phyloP scores from a whole-genome alignment of 2,888 invertebrate genomes.

The Euproctis similis region DNA sequence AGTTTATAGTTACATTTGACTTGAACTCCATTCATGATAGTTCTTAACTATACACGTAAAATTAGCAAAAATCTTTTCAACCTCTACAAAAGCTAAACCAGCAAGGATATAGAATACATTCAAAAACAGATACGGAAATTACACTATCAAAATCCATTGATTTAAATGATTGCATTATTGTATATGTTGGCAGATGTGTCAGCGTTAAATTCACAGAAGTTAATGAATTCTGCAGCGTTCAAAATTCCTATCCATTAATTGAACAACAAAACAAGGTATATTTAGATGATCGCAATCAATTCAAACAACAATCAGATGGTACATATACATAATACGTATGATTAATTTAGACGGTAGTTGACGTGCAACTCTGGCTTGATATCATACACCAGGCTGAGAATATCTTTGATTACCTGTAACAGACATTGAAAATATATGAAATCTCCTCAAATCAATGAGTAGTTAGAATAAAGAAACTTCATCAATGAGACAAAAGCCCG shows the following conservation, averaged over 20 bases:
- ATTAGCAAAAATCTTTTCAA: neutral
- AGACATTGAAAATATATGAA: constrained; percentile 9
- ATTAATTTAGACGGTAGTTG: constrained; percentile 81
- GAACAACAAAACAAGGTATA: constrained; percentile 46
- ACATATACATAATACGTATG: constrained; percentile 10
- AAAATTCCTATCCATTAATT: constrained; percentile 23
- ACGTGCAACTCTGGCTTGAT: constrained; percentile 95
- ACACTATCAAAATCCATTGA: constrained; percentile 16
- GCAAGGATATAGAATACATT: too few relatives aligned
- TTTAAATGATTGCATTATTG: constrained; percentile 17
- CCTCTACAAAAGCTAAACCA: too few relatives aligned
- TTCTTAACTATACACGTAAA: too few relatives aligned
- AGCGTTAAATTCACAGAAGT: too few relatives aligned
- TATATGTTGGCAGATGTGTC: constrained; percentile 9
- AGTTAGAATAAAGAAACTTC: neutral
- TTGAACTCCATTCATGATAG: too few relatives aligned
- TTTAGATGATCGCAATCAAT: constrained; percentile 32
- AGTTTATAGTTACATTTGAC: too few relatives aligned
- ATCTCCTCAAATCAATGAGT: neutral
- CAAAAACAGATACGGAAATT: too few relatives aligned
- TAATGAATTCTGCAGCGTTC: constrained; percentile 23
- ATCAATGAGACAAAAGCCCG: too few relatives aligned
- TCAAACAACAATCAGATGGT: constrained; percentile 19
- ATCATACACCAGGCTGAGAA: constrained; percentile 90
- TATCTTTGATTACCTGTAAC: constrained; percentile 83